Evolutionary conservation across 2,113 vertebrate genomes (phyloP).

Genomic region (Pseudois nayaur): DNA sequence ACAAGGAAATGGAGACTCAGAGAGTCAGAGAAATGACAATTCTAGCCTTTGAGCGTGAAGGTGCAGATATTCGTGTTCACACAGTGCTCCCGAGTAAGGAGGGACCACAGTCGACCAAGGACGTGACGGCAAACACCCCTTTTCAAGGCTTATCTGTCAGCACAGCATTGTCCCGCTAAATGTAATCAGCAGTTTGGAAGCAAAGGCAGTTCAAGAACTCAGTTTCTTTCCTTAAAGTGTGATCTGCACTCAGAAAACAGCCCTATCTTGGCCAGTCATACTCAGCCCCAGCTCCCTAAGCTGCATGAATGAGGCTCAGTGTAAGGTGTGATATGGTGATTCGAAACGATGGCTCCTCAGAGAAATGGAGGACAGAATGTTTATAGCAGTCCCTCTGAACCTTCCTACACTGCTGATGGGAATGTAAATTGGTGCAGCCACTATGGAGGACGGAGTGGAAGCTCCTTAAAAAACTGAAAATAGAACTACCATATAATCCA

Average conservation of each 20-base stretch:
- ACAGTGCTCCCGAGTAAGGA: not conserved
- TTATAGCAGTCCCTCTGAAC: not conserved
- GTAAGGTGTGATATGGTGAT: rapidly evolving
- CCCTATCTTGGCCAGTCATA: not conserved
- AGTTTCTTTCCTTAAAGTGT: not conserved
- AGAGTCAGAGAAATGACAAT: too few relatives aligned
- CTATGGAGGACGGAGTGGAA: not conserved
- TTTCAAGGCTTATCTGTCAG: not conserved
- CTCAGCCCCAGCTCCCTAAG: not conserved
- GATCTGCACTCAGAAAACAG: rapidly evolving
- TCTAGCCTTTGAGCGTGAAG: too few relatives aligned
- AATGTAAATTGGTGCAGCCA: not conserved
- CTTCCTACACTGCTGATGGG: not conserved
- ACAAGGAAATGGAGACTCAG: not conserved
- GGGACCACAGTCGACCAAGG: rapidly evolving
- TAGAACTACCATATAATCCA: not conserved
- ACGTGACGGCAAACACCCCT: rapidly evolving
- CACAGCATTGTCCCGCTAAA: rapidly evolving
- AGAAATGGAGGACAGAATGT: not conserved
- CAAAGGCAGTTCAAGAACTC: not conserved
- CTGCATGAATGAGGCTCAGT: not conserved
- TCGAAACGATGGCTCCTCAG: not conserved
- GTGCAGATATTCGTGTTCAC: rapidly evolving
- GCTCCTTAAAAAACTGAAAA: not conserved
- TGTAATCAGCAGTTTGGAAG: not conserved